These are phyloP conservation scores for Stenchaetothrips biformis DNA, from an alignment of 2,888 invertebrate species.

Conservation along the genomic window DNA sequence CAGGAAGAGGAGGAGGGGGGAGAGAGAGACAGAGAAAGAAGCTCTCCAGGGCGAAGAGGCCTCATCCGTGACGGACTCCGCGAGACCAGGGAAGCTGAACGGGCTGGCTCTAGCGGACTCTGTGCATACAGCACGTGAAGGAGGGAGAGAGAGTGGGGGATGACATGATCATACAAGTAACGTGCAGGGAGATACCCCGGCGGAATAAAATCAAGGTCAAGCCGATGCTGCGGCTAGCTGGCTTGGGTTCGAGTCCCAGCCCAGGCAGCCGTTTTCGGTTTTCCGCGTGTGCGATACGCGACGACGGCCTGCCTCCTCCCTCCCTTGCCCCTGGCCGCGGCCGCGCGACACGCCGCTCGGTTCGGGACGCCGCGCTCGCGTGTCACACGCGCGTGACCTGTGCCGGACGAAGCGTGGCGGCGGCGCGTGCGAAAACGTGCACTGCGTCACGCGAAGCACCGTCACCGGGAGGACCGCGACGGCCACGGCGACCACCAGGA, in stretches of 20 bases:
- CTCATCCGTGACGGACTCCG: slow-evolving; percentile 25
- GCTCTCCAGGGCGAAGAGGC: neutral
- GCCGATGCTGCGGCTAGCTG: no score
- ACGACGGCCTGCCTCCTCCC: neutral
- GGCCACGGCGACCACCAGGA: no score
- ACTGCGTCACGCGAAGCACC: no score
- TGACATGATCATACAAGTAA: neutral
- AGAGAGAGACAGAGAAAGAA: neutral
- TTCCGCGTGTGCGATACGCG: neutral
- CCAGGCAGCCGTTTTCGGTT: no score
- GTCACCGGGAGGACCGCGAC: no score
- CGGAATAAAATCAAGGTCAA: no score
- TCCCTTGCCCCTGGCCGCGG: neutral
- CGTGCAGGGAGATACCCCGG: neutral
- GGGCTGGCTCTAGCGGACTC: neutral
- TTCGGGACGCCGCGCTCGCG: neutral
- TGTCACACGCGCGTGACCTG: slow-evolving; percentile 17
- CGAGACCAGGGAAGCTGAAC: slow-evolving; percentile 1
- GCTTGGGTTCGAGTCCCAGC: no score
- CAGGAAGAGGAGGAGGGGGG: neutral
- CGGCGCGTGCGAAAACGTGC: neutral
- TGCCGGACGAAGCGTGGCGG: slow-evolving; percentile 6
- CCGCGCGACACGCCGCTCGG: neutral
- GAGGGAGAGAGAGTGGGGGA: neutral
- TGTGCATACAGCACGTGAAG: neutral